Evolutionary conservation across 2,113 vertebrate genomes (phyloP), one percentile per base, ranked within the genome.

Genomic region (Laterallus jamaicensis): DNA sequence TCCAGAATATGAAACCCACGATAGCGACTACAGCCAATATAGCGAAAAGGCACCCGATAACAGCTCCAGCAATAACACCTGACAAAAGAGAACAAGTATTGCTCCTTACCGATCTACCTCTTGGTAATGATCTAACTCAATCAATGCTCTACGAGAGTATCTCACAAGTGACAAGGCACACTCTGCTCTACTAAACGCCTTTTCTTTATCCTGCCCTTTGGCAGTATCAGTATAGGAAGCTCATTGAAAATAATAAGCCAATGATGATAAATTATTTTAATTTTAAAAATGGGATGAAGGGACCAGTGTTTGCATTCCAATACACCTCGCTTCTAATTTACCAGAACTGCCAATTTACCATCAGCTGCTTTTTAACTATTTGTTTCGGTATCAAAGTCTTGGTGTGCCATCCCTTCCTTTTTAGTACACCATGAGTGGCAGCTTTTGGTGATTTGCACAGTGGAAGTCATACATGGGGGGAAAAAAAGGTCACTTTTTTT

Each of bases 1-100:
- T 99, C 98, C 98, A 98, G 97, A 98, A 98, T 93, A 99, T 92
- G 88, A 99, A 97, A 6, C 91, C 95, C 11, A 96, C 97, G 78
- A 98, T 28, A 58, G 98, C 42, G 1, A 98, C 95, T 50, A 99
- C 58, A 22, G 93, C 94, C 89, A 98, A 40, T 29, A 98, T 78
- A 16, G 97, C 98, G 75, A 99, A 79, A 35, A 99, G 96, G 55
- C 86, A 98, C 29, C 97, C 99, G 8, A 98, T 96, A 32, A 98
- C 89, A 0, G 98, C 98, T 78, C 98, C 97, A 21, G 42, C 94
- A 91, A 98, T 98, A 76, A 98, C 77, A 49, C 67, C 98, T 99
- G 88, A 73, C 75, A 82, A 96, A 94, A 15, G 49, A 94, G 17
- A 93, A 49, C 44, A 52, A 66, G 26, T 24, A 77, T 89, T 82